A percentile compares a stretch with the other conserved stretches of the same genome.
phyloP scores from a whole-genome alignment of 2,888 invertebrate species.

The Andrena flavipes region DNA sequence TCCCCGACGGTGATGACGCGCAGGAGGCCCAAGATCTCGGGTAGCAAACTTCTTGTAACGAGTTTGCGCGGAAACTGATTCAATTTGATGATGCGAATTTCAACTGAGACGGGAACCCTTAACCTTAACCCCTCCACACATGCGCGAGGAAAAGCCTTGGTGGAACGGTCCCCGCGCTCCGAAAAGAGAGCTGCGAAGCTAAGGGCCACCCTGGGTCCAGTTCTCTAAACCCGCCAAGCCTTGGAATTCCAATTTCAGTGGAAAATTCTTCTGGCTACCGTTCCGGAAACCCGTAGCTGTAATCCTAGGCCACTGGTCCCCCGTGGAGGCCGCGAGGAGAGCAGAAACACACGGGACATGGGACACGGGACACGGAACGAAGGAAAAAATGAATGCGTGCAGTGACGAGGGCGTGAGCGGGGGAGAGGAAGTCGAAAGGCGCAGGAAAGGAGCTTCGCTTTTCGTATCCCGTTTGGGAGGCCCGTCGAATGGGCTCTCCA shows the following conservation, averaged over 20 bases:
- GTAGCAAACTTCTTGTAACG: not conserved
- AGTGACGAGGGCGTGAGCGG: conserved; percentile 22
- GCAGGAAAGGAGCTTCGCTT: conserved; percentile 67
- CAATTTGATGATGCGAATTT: no score
- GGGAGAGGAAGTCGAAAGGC: conserved; percentile 22
- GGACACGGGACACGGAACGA: not conserved
- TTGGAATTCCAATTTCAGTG: not conserved
- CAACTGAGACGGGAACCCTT: no score
- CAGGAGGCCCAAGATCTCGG: not conserved
- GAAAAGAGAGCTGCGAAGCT: not conserved
- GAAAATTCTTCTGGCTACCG: not conserved
- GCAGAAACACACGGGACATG: not conserved
- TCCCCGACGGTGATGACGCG: not conserved
- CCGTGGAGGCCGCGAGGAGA: not conserved
- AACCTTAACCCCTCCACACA: no score
- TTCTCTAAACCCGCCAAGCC: not conserved
- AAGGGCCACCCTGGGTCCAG: not conserved
- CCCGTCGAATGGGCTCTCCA: conserved; percentile 82
- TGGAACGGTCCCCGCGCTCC: not conserved
- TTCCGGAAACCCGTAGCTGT: conserved; percentile 28
- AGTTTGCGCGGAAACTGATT: no score
- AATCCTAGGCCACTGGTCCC: conserved; percentile 16
- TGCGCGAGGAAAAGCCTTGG: not conserved
- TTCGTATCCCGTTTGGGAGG: conserved; percentile 75
- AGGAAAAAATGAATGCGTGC: not conserved